Conservation (phyloP, 2,888 invertebrate species). For the Acrobasis repandana region DNA sequence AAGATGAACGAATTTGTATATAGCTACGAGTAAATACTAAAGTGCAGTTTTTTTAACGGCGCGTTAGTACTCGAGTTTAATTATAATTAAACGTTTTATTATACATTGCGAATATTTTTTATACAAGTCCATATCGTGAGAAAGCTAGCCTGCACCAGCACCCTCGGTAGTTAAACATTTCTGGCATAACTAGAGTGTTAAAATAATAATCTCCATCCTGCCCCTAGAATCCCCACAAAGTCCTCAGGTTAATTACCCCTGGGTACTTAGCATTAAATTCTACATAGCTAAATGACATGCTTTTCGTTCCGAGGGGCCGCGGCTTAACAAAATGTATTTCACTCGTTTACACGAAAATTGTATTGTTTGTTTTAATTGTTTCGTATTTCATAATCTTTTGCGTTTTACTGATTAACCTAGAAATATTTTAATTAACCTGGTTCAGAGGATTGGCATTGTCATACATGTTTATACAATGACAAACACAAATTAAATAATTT, state of each 20-base stretch:
- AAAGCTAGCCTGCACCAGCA: conserved; percentile 21
- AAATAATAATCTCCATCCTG: conserved; percentile 32
- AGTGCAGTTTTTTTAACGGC: too few relatives aligned
- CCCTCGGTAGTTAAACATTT: conserved; percentile 25
- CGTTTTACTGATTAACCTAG: background rate
- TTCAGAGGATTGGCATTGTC: too few relatives aligned
- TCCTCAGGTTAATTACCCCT: conserved; percentile 30
- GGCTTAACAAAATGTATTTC: conserved; percentile 11
- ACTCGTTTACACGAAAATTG: background rate
- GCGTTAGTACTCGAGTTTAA: too few relatives aligned
- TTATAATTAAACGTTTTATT: conserved; percentile 7
- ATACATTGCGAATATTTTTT: conserved; percentile 6
- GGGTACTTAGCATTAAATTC: conserved; percentile 19
- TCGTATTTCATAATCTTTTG: background rate
- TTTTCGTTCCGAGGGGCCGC: conserved; percentile 5
- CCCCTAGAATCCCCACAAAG: conserved; percentile 27
- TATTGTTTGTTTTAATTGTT: background rate
- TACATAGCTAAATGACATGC: conserved; percentile 13
- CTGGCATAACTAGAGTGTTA: conserved; percentile 25
- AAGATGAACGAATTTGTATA: too few relatives aligned
- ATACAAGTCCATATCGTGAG: conserved; percentile 23
- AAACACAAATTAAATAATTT: too few relatives aligned
- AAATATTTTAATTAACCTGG: too few relatives aligned
- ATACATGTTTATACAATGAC: too few relatives aligned
- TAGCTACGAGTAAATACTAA: too few relatives aligned